Conservation (phyloP, 92 coral and sea anemone genomes). For the Phenganax stokvisi region DNA sequence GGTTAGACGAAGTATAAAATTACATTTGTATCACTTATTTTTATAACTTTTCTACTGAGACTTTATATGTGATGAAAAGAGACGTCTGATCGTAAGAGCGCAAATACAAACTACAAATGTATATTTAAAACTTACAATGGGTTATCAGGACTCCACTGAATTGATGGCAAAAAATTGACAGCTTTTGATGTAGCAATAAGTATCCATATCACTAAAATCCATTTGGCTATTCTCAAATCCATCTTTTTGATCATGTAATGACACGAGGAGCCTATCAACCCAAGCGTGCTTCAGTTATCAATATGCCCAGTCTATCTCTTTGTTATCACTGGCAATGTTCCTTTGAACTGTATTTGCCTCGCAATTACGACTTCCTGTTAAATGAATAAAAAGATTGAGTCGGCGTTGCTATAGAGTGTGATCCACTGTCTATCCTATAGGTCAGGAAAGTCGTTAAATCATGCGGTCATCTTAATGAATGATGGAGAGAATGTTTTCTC, state of each 20-base stretch:
- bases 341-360: no score
- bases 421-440: neutral
- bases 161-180: slow-evolving; percentile 22
- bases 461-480: neutral
- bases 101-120: neutral
- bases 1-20: no score
- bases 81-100: neutral
- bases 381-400: neutral
- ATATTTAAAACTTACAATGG: slow-evolving; percentile 11
- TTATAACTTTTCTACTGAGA: neutral
- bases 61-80: neutral
- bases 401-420: neutral
- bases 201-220: neutral
- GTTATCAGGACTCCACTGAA: slow-evolving; percentile 30
- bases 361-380: neutral
- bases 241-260: neutral
- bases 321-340: no score
- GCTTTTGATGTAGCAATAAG: neutral
- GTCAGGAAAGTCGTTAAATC: neutral
- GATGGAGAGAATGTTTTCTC: neutral
- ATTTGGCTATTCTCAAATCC: neutral
- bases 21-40: no score
- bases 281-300: neutral
- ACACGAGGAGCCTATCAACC: neutral
- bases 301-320: no score